Evolutionary conservation across 2,888 invertebrate species (phyloP), one percentile per base, ranked within the genome.

Genomic region (Dryobotodes eremita): DNA sequence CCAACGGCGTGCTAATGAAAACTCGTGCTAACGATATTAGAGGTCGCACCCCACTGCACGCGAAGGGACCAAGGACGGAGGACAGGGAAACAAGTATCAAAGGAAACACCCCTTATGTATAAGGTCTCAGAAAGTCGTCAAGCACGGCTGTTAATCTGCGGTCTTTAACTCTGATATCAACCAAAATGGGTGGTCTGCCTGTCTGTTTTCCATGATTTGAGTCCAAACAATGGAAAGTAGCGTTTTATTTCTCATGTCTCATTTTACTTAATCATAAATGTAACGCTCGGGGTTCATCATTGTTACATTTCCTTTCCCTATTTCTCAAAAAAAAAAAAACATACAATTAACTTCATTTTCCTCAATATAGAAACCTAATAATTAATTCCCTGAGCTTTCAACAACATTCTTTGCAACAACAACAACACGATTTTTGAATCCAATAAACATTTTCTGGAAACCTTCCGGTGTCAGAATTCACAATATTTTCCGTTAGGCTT

Each of bases 1-100:
- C 90, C 89, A 89, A 92, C 90, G 86, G 91, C 89, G 91, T 92
- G 91, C 92, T 93, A 94, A 94, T 94, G 94, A 94, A 94, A 94
- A 93, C 92, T 91, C 89, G 11, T 87, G 90, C 92, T 92, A 92
- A 93, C 92, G 93, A 90, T 91, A 92, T 93, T 92, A 90, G 77
- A 77, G 79, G 80, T 78, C 42, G 77, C 73, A 79, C 53, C 64
- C 71, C 82, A 89, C 77, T 87, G 85, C 61, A 48, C 57, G 76
- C 80, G 79, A 75, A 72, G 59, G 26, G 26, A 17, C 4, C 23
- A 20, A 11, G 11, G n/a, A 36, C 11, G 17, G 4, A 20, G 3
- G 20, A 8, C 36, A 55, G 50, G 71, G 8, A 46, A 57, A 26
- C 23, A 17, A 23, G 1, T 23, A 31, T 48, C 31, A n/a, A 65